Base-by-base conservation (phyloP, 2,797 vertebrate species). In the Uromys caudimaculatus region DNA sequence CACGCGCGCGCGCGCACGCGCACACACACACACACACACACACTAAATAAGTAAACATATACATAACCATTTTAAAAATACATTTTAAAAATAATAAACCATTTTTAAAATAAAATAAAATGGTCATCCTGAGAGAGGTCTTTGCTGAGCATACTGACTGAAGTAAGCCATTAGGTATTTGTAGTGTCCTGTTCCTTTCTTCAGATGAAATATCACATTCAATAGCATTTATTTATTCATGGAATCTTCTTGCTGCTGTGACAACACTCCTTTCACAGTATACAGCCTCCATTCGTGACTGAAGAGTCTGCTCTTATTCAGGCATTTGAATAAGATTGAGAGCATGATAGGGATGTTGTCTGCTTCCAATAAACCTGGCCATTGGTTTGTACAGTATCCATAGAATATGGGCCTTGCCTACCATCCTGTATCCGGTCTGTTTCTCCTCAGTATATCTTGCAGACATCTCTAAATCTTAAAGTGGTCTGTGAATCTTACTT, bases 271-370 rank as follows among this genome's bases (percentile, higher is more conserved):
- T 82, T 75, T 29, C 38, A 92, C 71, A n/a, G 16, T 67, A 23
- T 56, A 23, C 3, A 84, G 71, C 32, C 29, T 88, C n/a, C 62
- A 11, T 90, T 85, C 73, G 78, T 24, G 52, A 62, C n/a, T 38
- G 73, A 90, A 93, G 77, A 84, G 86, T 90, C 71, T 95, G 29
- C 75, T 90, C 38, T 93, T 93, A 44, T 21, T 79, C 9, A 29
- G 56, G 69, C n/a, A 27, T 50, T 81, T 84, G 64, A 75, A 35
- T 87, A 58, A 60, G 79, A 82, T 58, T 64, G 41, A 76, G 27
- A 76, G 50, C 24, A 87, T 52, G 64, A 93, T 41, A 41, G 79
- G 58, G 91, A 67, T 38, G 14, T 89, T 85, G 62, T 13, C 19
- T 87, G 24, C 27, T 84, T 47, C 58, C 58, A 84, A 64, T 32